These are phyloP conservation scores for Dromas ardeola DNA, from an alignment of 2,113 vertebrate genomes.

Conservation along the genomic window DNA sequence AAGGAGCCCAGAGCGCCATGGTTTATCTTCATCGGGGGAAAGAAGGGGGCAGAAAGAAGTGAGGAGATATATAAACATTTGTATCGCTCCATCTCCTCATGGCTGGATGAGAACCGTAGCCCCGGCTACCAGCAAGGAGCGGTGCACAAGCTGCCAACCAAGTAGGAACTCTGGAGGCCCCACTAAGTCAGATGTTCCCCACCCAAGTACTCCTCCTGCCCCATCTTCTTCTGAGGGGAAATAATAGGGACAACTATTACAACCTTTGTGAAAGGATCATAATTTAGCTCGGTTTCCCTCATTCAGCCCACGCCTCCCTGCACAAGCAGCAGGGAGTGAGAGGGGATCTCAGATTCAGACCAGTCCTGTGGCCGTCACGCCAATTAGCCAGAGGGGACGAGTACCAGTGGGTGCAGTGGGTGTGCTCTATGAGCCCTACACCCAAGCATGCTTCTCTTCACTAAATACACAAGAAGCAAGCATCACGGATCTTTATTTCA, in stretches of 20 bases:
- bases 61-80: accelerated
- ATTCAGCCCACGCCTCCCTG: background rate
- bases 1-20: accelerated
- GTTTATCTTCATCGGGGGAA: background rate
- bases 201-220: background rate
- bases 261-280: background rate
- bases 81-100: accelerated
- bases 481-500: background rate
- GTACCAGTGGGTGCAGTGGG: accelerated
- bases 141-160: background rate
- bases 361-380: background rate
- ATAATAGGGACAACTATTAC: background rate
- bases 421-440: background rate
- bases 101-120: background rate
- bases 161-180: background rate
- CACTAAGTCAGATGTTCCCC: background rate
- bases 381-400: no score
- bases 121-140: background rate
- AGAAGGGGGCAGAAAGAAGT: background rate
- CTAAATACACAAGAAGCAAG: no score
- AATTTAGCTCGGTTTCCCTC: background rate
- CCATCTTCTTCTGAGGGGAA: background rate
- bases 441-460: background rate
- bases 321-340: background rate
- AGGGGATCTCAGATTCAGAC: no score